Conservation (phyloP, 2,113 vertebrate species). For the Solea senegalensis region DNA sequence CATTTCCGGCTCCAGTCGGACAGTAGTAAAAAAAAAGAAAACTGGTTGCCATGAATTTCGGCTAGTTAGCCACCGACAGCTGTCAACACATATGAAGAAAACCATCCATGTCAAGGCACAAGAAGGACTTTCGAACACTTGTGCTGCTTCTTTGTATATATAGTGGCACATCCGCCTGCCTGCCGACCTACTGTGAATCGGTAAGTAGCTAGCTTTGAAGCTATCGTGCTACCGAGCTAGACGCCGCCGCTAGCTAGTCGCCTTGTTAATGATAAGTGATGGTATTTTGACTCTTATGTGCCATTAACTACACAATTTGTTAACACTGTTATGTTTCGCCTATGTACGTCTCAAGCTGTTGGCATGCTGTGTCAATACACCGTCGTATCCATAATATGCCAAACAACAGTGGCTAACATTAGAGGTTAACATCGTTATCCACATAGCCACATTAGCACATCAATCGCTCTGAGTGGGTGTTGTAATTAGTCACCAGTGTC, state of each 20-base stretch:
- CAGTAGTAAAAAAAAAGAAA: constrained; percentile 71
- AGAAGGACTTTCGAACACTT: constrained; percentile 46
- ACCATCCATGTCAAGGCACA: constrained; percentile 75
- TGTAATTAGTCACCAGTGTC: constrained; percentile 39
- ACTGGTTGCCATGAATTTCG: constrained; percentile 66
- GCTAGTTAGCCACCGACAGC: constrained; percentile 62
- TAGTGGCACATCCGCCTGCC: constrained; percentile 41
- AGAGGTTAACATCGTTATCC: constrained; percentile 42
- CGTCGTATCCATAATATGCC: not conserved
- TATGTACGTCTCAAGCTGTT: not conserved
- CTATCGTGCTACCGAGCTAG: constrained; percentile 49
- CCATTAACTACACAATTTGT: not conserved
- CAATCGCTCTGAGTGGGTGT: constrained; percentile 41
- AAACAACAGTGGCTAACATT: constrained; percentile 21
- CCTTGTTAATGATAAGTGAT: constrained; percentile 46
- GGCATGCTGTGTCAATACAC: not conserved
- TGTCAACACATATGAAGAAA: constrained; percentile 45
- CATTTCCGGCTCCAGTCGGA: constrained; percentile 71
- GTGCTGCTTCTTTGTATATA: constrained; percentile 58
- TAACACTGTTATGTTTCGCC: too few relatives aligned
- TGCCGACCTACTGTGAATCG: constrained; percentile 52
- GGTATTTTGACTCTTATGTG: constrained; percentile 5
- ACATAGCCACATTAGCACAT: constrained; percentile 63
- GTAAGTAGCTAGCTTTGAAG: constrained; percentile 68
- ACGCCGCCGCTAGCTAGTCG: constrained; percentile 47